A percentile compares a stretch with the other conserved stretches of the same genome.
phyloP scores from a whole-genome alignment of 2,113 vertebrate genomes.

The Catharus minimus region DNA sequence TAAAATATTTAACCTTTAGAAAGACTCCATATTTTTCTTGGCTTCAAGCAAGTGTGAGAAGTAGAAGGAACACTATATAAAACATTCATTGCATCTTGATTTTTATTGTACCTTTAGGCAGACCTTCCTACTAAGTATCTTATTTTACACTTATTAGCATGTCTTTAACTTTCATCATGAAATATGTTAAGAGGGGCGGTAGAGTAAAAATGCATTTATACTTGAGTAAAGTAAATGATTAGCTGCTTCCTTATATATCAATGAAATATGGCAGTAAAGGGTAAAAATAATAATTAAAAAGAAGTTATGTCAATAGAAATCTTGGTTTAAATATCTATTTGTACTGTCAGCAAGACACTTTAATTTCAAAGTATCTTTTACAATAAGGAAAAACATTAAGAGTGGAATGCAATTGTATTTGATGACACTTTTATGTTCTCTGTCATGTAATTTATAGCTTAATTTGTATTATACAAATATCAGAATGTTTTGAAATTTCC shows the following conservation, averaged over 20 bases:
- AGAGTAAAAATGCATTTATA: constrained; percentile 27
- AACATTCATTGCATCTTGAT: constrained; percentile 30
- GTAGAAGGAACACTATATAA: constrained; percentile 28
- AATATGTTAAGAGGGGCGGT: background rate
- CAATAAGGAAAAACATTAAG: background rate
- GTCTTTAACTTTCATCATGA: constrained; percentile 4
- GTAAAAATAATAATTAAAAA: background rate
- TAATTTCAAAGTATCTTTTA: background rate
- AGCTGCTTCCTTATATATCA: background rate
- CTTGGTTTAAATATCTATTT: background rate
- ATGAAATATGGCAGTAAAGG: background rate
- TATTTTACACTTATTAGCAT: constrained; percentile 29
- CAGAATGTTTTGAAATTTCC: background rate
- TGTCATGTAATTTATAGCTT: background rate
- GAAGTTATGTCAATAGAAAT: background rate
- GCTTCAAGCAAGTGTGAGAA: constrained; percentile 6
- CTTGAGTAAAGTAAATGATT: background rate
- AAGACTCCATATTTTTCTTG: constrained; percentile 47
- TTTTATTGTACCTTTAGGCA: constrained; percentile 25
- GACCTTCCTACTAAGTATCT: background rate
- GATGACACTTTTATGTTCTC: background rate
- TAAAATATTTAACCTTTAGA: constrained; percentile 61
- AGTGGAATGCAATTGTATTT: background rate
- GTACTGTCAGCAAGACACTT: background rate
- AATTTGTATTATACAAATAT: constrained; percentile 13